Evolutionary conservation across 2,113 vertebrate species (phyloP).

Genomic region (Callaeas wilsoni): DNA sequence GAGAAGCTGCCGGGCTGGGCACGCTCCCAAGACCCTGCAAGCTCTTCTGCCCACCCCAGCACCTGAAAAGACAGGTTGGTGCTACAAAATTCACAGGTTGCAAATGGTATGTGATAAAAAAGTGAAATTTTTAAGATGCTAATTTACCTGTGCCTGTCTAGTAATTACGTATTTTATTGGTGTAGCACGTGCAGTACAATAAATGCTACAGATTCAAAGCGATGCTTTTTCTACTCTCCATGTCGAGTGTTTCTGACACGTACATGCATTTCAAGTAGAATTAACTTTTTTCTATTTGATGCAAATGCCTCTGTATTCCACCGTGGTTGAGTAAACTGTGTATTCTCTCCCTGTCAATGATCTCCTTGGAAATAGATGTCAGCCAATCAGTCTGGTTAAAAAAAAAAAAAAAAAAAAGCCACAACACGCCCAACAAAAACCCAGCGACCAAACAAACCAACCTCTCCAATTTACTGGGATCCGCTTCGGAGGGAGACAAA

Average conservation of each 20-base stretch:
- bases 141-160: slow-evolving; percentile 30
- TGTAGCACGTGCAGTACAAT: slow-evolving; percentile 1
- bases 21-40: neutral
- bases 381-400: slow-evolving; percentile 25
- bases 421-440: neutral
- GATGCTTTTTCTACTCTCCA: slow-evolving; percentile 8
- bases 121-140: slow-evolving; percentile 24
- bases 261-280: slow-evolving; percentile 46
- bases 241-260: slow-evolving; percentile 49
- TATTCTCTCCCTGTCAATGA: slow-evolving; percentile 32
- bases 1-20: neutral
- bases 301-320: slow-evolving; percentile 50
- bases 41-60: neutral
- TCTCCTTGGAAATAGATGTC: slow-evolving; percentile 62
- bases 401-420: neutral
- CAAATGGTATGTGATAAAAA: neutral
- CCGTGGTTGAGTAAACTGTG: slow-evolving; percentile 34
- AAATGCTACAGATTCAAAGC: slow-evolving; percentile 46
- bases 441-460: slow-evolving; percentile 47
- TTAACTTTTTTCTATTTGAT: slow-evolving; percentile 42
- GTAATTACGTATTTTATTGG: slow-evolving; percentile 51
- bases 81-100: neutral
- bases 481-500: neutral
- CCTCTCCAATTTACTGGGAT: slow-evolving; percentile 49
- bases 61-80: neutral